These are phyloP conservation scores for Cladopsammia gracilis DNA, from an alignment of 64 coral and sea anemone species.

Conservation along the genomic window DNA sequence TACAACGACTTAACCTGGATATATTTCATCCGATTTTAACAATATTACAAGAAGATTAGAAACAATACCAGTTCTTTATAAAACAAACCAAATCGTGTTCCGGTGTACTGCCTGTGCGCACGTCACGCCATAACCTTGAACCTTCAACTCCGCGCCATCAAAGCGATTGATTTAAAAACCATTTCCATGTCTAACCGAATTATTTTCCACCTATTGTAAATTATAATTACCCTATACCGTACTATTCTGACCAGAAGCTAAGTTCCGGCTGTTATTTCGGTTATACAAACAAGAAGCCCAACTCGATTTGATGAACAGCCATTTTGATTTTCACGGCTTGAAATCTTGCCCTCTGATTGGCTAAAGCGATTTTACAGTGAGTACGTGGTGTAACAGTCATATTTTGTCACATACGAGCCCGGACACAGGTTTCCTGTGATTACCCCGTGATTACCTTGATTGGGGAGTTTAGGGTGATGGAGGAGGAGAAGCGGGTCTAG, in stretches of 20 bases:
- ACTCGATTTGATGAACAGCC: slow-evolving; percentile 19
- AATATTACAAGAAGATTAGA: slow-evolving; percentile 5
- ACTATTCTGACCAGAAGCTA: background rate
- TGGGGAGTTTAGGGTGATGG: too few relatives aligned
- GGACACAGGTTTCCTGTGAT: too few relatives aligned
- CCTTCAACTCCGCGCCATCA: background rate
- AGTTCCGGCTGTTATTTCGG: slow-evolving; percentile 20
- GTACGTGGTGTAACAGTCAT: too few relatives aligned
- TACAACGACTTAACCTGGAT: background rate
- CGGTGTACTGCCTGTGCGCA: background rate
- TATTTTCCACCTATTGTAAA: background rate
- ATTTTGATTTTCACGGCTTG: slow-evolving; percentile 68
- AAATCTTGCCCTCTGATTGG: slow-evolving; percentile 71
- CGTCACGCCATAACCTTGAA: slow-evolving; percentile 14
- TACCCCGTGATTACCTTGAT: too few relatives aligned
- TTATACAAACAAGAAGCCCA: slow-evolving; percentile 2
- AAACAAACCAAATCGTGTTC: background rate
- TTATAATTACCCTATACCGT: background rate
- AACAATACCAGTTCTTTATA: background rate
- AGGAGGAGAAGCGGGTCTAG: too few relatives aligned
- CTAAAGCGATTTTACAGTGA: background rate
- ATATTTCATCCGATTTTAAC: slow-evolving; percentile 37
- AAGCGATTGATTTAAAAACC: background rate
- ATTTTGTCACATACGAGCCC: too few relatives aligned
- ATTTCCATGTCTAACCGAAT: background rate